Percentiles rank a stretch among this genome's conserved stretches.
phyloP scores from a whole-genome alignment of 2,113 vertebrate genomes.

The Poecilia latipinna region DNA sequence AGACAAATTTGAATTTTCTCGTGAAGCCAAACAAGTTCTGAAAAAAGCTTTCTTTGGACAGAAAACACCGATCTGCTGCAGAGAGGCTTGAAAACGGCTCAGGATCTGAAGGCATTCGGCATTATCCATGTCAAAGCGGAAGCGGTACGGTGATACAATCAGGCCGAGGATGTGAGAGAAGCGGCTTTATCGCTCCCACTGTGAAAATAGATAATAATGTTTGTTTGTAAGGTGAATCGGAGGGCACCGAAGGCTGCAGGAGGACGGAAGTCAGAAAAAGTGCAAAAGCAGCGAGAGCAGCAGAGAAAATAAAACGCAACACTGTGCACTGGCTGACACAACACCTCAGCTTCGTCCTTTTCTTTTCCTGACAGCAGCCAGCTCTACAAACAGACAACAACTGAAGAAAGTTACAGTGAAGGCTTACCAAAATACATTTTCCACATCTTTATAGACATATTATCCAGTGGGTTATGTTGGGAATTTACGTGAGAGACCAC shows the following conservation, averaged over 20 bases:
- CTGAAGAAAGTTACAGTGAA: not conserved
- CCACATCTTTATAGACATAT: not conserved
- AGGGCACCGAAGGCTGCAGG: not conserved
- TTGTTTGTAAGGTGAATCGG: not conserved
- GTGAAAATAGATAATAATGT: not conserved
- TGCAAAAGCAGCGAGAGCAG: too few relatives aligned
- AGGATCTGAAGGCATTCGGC: too few relatives aligned
- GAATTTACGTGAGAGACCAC: too few relatives aligned
- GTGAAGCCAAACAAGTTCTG: not conserved
- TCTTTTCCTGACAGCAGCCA: not conserved
- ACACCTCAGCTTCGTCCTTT: not conserved
- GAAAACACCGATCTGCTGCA: too few relatives aligned
- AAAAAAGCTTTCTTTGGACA: not conserved
- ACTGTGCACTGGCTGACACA: not conserved
- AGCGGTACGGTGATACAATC: not conserved
- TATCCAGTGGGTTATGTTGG: not conserved
- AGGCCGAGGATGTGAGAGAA: not conserved
- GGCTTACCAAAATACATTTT: not conserved
- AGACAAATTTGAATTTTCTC: not conserved
- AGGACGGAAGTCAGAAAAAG: not conserved
- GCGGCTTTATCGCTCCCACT: not conserved
- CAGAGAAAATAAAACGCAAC: too few relatives aligned
- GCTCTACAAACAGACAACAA: not conserved
- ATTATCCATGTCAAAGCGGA: not conserved
- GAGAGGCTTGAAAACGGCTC: too few relatives aligned